Conservation (phyloP, 2,113 vertebrate species). For the Hemicordylus capensis region DNA sequence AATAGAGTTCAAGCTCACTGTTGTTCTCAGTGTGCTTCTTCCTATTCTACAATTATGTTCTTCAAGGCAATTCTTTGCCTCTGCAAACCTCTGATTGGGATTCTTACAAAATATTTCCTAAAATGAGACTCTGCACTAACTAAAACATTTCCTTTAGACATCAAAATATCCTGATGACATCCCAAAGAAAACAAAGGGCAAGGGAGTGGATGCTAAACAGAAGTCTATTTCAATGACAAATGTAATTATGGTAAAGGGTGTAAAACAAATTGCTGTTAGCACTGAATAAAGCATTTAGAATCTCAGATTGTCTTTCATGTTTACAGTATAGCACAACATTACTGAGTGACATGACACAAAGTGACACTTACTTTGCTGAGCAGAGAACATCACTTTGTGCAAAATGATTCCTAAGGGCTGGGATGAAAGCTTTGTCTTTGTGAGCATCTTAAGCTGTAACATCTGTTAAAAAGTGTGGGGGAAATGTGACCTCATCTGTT, state of each 20-base stretch:
- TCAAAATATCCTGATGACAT: constrained; percentile 15
- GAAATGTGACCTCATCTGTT: constrained; percentile 36
- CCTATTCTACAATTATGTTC: background rate
- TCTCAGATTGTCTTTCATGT: constrained; percentile 22
- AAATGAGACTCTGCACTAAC: background rate
- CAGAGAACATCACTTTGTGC: background rate
- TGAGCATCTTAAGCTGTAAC: constrained; percentile 47
- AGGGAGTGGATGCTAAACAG: constrained; percentile 6
- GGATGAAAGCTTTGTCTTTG: constrained; percentile 11
- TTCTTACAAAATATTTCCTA: background rate
- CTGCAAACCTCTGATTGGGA: background rate
- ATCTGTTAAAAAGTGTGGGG: constrained; percentile 51
- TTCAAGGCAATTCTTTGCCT: background rate
- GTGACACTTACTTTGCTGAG: constrained; percentile 21
- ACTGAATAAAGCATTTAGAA: background rate
- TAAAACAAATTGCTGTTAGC: constrained; percentile 2
- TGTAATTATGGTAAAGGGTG: background rate
- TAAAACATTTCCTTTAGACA: constrained; percentile 23
- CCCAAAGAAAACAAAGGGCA: constrained; percentile 24
- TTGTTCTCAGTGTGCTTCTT: background rate
- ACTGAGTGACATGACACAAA: constrained; percentile 34
- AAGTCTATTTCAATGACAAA: constrained; percentile 17
- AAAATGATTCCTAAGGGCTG: constrained; percentile 44
- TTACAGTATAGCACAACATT: background rate
- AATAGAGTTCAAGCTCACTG: background rate